phyloP scores from a whole-genome alignment of 2,113 vertebrate species.

The Pionites leucogaster region DNA sequence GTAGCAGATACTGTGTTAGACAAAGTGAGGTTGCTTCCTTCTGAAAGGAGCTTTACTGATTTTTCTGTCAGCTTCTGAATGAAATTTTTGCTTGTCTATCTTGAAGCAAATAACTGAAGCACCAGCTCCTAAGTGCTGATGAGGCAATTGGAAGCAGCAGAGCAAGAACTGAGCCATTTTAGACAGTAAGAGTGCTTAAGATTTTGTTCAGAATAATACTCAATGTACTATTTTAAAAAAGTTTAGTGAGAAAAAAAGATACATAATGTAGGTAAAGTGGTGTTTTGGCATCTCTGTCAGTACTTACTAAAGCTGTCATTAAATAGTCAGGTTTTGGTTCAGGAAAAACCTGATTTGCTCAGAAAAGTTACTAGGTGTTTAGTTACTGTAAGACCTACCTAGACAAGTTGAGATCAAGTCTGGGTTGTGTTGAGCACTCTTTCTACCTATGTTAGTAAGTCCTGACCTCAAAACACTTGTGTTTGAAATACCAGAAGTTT shows the following conservation, averaged over 20 bases:
- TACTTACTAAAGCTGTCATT: background rate
- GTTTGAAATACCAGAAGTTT: background rate
- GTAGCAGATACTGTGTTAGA: background rate
- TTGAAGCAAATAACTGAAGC: constrained; percentile 48
- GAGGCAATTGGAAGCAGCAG: constrained; percentile 46
- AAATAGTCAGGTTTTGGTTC: background rate
- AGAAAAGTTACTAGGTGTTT: background rate
- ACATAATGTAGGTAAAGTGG: background rate
- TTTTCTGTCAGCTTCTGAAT: constrained; percentile 53
- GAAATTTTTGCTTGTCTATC: constrained; percentile 46
- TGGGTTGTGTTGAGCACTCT: background rate
- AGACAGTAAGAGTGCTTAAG: constrained; percentile 6
- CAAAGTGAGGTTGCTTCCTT: background rate
- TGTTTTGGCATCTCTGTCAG: background rate
- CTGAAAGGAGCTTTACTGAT: constrained; percentile 21
- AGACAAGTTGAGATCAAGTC: background rate
- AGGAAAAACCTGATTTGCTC: background rate
- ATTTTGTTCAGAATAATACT: background rate
- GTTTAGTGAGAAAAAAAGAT: background rate
- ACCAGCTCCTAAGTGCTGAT: constrained; percentile 43
- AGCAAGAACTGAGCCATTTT: constrained; percentile 49
- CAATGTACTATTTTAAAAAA: background rate
- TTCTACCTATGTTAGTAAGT: background rate
- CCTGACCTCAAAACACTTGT: background rate
- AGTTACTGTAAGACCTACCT: background rate